These are phyloP conservation scores for Serranochromis macrocephalus DNA, from an alignment of 2,113 vertebrate genomes.

Conservation along the genomic window DNA sequence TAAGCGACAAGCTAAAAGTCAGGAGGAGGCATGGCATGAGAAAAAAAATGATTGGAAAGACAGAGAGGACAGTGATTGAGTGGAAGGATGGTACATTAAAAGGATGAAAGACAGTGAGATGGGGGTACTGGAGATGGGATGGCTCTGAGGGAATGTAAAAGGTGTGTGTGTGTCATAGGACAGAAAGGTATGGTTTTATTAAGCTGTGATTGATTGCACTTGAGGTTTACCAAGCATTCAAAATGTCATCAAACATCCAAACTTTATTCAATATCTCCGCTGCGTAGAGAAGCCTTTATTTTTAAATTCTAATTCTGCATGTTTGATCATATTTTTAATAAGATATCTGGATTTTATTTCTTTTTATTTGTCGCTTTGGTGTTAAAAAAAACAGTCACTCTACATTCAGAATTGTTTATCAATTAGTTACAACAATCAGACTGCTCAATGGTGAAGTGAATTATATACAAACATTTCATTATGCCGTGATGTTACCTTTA, in stretches of 20 bases:
- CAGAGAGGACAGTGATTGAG: conserved; percentile 19
- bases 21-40: conserved; percentile 2
- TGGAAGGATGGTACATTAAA: background rate
- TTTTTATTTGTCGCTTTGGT: background rate
- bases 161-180: background rate
- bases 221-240: background rate
- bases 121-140: background rate
- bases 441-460: background rate
- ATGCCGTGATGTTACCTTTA: background rate
- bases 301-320: background rate
- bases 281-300: background rate
- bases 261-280: background rate
- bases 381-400: background rate
- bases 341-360: background rate
- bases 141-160: background rate
- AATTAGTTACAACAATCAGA: background rate
- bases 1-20: conserved; percentile 15
- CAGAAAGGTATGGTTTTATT: background rate
- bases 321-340: background rate
- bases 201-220: background rate
- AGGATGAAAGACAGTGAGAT: background rate
- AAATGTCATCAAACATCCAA: background rate
- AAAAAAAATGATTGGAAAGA: conserved; percentile 7
- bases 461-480: background rate
- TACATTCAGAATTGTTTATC: background rate